Percentiles rank a stretch among this genome's conserved stretches.
Conservation (phyloP, 1,140 invertebrate species). For the Drosophila sucinea region DNA sequence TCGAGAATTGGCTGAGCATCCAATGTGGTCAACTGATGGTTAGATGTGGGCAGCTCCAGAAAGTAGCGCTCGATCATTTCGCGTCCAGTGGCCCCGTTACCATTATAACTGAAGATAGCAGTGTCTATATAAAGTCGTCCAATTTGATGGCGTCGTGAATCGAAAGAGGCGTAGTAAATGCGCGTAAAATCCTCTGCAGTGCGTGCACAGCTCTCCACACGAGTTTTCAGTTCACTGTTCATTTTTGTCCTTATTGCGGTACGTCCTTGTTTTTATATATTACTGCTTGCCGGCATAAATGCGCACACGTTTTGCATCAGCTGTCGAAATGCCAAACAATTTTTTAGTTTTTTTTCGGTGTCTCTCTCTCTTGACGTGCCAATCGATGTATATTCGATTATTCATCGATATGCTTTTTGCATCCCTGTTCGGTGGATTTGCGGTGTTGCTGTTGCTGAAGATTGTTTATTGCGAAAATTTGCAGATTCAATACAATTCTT, state of each 20-base stretch:
- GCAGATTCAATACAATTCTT: neutral
- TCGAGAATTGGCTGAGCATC: constrained; percentile 92
- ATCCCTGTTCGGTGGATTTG: no score
- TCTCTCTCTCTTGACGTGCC: no score
- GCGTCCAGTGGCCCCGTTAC: constrained; percentile 89
- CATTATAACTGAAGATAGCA: constrained; percentile 93
- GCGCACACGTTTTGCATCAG: neutral
- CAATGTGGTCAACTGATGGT: constrained; percentile 88
- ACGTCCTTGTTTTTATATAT: neutral
- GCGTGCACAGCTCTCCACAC: constrained; percentile 89
- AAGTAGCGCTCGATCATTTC: constrained; percentile 91
- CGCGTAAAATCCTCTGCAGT: constrained; percentile 92
- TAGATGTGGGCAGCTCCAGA: constrained; percentile 88
- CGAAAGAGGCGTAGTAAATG: constrained; percentile 91
- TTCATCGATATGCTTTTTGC: no score
- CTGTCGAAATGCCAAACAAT: no score
- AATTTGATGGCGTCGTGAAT: constrained; percentile 91
- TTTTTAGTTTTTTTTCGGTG: no score
- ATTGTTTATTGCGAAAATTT: constrained; percentile 57
- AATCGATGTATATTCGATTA: no score
- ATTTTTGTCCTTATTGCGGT: neutral
- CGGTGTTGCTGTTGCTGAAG: constrained; percentile 21
- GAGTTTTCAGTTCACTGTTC: constrained; percentile 67
- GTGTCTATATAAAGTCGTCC: constrained; percentile 91
- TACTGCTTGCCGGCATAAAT: neutral